Base-by-base conservation (phyloP, 2,113 vertebrate genomes). In the Sinocyclocheilus anshuiensis region DNA sequence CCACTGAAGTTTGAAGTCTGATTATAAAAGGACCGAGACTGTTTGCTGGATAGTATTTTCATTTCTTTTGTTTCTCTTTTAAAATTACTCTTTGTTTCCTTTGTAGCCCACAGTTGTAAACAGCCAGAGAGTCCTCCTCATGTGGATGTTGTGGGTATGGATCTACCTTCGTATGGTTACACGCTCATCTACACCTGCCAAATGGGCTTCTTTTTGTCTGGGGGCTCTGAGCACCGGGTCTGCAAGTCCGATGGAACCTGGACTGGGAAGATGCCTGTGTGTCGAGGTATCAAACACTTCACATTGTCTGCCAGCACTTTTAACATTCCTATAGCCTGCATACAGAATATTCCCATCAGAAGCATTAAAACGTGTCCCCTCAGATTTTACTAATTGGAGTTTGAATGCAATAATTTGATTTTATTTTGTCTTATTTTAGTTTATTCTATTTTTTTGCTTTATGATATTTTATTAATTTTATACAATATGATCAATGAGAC, bases 191-290 rank as follows among this genome's bases (percentile, higher is more conserved):
- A 99, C 90, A 97, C 96, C 91, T 99, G 98, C 92, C 98, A 99
- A 90, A 94, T 94, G n/a, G 97, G 98, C 74, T 99, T 97, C 93
- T 98, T 98, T 92, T 92, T 99, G 92, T 97, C 97, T 2, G 98
- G 98, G 36, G 98, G 98, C 63, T 99, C 98, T 39, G 98, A 99
- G 77, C 98, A 99, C 87, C 95, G 98, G 92, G 97, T 97, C 42
- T 99, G 98, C 89, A 96, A 96, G 88, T 97, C 95, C 69, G 98
- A 99, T 86, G 97, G 98, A 85, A 99, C 98, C 1, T 99, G 98
- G 98, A 98, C 97, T 63, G 98, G 98, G 83, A 99, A 99, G 93
- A 97, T 97, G 93, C 98, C 98, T 45, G 91, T 99, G 90, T 99
- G 98, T 94, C 94, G 97, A 96, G 97, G 98, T 97, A 92, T 89